Evolutionary conservation across 2,797 vertebrate species (phyloP).

Genomic region (Argya squamiceps): DNA sequence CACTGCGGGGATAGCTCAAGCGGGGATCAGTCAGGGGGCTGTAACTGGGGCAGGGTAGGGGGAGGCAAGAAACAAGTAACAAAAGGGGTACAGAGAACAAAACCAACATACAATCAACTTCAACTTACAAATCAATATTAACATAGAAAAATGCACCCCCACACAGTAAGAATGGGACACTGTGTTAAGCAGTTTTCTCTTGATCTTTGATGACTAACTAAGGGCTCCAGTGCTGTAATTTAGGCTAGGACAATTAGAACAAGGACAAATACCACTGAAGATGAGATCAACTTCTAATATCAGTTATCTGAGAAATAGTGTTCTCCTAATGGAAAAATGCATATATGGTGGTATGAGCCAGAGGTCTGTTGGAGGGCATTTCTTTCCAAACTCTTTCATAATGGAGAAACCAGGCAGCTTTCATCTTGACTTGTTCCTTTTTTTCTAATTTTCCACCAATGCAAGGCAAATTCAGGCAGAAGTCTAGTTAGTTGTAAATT

Average conservation of each 20-base stretch:
- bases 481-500: not conserved
- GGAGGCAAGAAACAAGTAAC: too few species aligned
- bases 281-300: slow-evolving; percentile 39
- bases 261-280: not conserved
- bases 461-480: not conserved
- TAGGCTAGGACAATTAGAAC: not conserved
- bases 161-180: not conserved
- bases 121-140: too few species aligned
- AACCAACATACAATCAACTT: too few species aligned
- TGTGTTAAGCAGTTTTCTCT: not conserved
- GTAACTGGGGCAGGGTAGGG: too few species aligned
- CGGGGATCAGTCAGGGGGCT: too few species aligned
- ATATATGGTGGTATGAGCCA: not conserved
- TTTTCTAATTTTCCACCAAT: not conserved
- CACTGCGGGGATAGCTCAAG: too few species aligned
- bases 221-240: not conserved
- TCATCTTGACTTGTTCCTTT: not conserved
- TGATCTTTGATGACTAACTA: not conserved
- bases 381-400: not conserved
- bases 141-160: too few species aligned
- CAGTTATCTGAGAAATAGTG: not conserved
- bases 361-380: not conserved
- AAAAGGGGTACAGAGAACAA: too few species aligned
- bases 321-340: not conserved
- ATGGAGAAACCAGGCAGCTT: not conserved